A percentile compares a stretch with the other conserved stretches of the same genome.
Evolutionary conservation across 2,113 vertebrate genomes (phyloP).

Genomic region (Turdus rufiventris): DNA sequence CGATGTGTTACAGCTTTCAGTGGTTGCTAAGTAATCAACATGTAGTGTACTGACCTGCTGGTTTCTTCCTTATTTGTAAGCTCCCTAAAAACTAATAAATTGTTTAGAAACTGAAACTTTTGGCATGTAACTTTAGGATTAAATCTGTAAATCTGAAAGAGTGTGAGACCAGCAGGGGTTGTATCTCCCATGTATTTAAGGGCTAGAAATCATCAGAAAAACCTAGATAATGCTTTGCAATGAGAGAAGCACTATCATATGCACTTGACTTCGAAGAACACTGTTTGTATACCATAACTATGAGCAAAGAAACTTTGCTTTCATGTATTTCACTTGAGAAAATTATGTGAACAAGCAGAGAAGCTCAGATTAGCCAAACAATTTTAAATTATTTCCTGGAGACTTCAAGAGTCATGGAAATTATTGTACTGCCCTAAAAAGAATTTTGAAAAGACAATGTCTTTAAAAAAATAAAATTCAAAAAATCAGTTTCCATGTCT

Average conservation of each 20-base stretch:
- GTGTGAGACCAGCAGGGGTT: not conserved
- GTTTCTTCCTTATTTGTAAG: not conserved
- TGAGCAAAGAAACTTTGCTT: not conserved
- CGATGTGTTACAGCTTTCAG: fast-evolving
- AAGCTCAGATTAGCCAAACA: not conserved
- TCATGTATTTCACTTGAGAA: not conserved
- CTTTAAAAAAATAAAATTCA: not conserved
- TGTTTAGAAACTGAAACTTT: not conserved
- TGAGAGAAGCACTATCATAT: not conserved
- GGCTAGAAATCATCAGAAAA: not conserved
- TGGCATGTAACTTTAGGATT: not conserved
- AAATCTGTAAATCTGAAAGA: not conserved
- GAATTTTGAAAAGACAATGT: not conserved
- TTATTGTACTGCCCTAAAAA: not conserved
- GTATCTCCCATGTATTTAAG: not conserved
- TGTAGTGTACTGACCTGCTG: not conserved
- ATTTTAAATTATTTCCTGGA: not conserved
- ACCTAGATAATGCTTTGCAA: not conserved
- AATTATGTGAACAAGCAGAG: not conserved
- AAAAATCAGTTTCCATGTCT: not conserved
- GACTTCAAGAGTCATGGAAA: not conserved
- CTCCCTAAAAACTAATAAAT: not conserved
- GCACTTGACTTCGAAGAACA: not conserved
- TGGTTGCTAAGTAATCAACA: not conserved
- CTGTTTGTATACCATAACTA: not conserved